Evolutionary conservation across 2,888 invertebrate genomes (phyloP).

Genomic region (Smittia aterrima): DNA sequence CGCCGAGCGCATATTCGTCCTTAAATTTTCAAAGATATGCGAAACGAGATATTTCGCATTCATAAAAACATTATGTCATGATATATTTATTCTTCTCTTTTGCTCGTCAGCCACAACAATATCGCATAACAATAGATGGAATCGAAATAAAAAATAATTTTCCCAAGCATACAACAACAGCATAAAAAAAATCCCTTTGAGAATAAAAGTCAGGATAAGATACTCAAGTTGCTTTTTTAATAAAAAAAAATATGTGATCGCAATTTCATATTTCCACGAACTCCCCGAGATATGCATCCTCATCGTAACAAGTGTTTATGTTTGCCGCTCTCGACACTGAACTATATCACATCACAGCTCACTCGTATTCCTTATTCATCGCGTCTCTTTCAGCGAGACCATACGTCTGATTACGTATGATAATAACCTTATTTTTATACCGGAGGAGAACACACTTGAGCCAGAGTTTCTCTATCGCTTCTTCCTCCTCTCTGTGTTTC

Average conservation of each 20-base stretch:
- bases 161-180: conserved; percentile 5
- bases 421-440: conserved; percentile 27
- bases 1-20: background rate
- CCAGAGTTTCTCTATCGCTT: background rate
- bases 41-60: conserved; percentile 3
- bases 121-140: conserved; percentile 5
- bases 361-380: background rate
- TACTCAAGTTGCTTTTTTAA: background rate
- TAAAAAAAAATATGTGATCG: conserved; percentile 16
- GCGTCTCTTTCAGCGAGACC: background rate
- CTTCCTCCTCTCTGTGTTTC: background rate
- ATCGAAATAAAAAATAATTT: conserved; percentile 27
- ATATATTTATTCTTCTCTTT: background rate
- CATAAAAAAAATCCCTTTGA: background rate
- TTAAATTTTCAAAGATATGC: background rate
- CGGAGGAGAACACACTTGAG: background rate
- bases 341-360: conserved; percentile 29
- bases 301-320: conserved; percentile 37
- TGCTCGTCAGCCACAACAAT: background rate
- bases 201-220: background rate
- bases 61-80: conserved; percentile 10
- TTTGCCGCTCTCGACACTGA: conserved; percentile 29
- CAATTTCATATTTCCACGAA: conserved; percentile 13
- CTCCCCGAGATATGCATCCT: background rate
- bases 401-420: conserved; percentile 13